Evolutionary conservation across 2,888 invertebrate genomes (phyloP).

Genomic region (Phaedon cochleariae): DNA sequence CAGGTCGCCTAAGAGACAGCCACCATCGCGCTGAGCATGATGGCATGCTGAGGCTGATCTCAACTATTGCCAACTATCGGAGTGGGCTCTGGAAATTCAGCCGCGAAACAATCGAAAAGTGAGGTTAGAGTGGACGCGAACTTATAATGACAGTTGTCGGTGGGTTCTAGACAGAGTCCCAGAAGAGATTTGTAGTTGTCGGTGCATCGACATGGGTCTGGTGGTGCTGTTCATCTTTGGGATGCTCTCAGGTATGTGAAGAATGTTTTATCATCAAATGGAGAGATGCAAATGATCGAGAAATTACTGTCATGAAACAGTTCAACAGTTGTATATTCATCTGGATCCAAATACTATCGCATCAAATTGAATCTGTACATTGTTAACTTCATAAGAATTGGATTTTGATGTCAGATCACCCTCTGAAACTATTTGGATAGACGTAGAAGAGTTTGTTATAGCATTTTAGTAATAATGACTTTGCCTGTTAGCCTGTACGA

Average conservation of each 20-base stretch:
- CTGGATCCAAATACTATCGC: no score
- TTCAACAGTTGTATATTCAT: no score
- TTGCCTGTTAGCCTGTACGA: no score
- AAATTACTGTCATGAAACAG: no score
- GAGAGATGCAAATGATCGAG: no score
- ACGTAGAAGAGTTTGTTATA: no score
- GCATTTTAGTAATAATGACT: no score
- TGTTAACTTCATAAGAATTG: no score
- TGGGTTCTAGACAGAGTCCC: neutral
- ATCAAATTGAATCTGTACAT: no score
- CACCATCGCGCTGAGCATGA: slow-evolving; percentile 33
- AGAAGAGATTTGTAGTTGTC: neutral
- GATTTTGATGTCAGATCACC: no score
- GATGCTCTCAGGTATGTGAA: neutral
- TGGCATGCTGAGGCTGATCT: slow-evolving; percentile 35
- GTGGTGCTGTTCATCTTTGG: neutral
- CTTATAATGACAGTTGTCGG: neutral
- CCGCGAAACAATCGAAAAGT: neutral
- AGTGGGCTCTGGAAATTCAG: neutral
- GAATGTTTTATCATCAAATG: no score
- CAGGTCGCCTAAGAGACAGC: slow-evolving; percentile 27
- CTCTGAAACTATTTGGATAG: no score
- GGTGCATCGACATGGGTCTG: neutral
- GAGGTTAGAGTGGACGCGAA: neutral
- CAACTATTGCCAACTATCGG: slow-evolving; percentile 26